A percentile compares a stretch with the other conserved stretches of the same genome.
phyloP scores from a whole-genome alignment of 2,113 vertebrate genomes.

The Symphodus melops region DNA sequence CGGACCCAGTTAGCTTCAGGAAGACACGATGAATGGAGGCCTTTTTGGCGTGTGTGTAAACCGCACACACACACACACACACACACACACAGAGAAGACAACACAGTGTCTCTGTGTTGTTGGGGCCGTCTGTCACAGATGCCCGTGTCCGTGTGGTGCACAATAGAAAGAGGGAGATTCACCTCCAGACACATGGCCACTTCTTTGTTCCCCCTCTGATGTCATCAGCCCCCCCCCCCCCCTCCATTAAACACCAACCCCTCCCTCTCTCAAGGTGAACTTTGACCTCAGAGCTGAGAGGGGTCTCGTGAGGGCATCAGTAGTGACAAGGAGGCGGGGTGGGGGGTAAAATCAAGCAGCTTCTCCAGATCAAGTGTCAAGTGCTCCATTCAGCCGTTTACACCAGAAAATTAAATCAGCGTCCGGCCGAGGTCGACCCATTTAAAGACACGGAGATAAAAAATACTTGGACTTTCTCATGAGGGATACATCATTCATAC shows the following conservation, averaged over 20 bases:
- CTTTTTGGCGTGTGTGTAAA: constrained; percentile 32
- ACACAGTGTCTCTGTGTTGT: constrained; percentile 38
- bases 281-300: constrained; percentile 59
- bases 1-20: constrained; percentile 19
- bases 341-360: constrained; percentile 31
- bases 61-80: not conserved
- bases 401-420: constrained; percentile 2
- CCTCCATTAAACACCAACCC: constrained; percentile 12
- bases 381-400: constrained; percentile 59
- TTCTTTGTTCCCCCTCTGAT: constrained; percentile 66
- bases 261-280: constrained; percentile 46
- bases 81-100: constrained; percentile 15
- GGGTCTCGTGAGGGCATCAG: constrained; percentile 45
- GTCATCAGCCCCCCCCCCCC: constrained; percentile 33
- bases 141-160: constrained; percentile 56
- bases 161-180: constrained; percentile 59
- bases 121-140: constrained; percentile 40
- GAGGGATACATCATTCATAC: not conserved
- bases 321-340: constrained; percentile 15
- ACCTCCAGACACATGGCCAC: constrained; percentile 43
- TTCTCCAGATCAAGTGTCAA: constrained; percentile 55
- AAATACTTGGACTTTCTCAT: not conserved
- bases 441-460: not conserved
- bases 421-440: not conserved
- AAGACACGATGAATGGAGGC: constrained; percentile 29